Percentiles rank a stretch among this genome's conserved stretches.
These are phyloP conservation scores for Tuta absoluta DNA, from an alignment of 2,888 invertebrate species.

Conservation along the genomic window DNA sequence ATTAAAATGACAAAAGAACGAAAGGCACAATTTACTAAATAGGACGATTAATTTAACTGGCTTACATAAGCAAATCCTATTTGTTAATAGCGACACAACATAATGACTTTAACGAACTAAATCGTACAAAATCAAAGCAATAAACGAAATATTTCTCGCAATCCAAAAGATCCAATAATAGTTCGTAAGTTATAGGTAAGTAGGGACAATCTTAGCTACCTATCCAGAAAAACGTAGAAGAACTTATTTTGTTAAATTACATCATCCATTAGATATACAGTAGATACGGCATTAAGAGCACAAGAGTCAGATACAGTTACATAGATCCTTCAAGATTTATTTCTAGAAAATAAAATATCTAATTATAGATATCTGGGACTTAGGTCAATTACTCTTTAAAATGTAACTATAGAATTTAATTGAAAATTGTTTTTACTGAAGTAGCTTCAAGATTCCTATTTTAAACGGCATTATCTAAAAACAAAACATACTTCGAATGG, in stretches of 20 bases:
- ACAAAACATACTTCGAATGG: not conserved
- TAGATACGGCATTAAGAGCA: not conserved
- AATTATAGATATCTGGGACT: not conserved
- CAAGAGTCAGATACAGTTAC: constrained; percentile 1
- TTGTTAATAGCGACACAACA: not conserved
- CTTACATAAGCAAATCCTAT: not conserved
- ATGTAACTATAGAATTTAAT: not conserved
- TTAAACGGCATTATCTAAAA: not conserved
- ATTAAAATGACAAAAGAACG: not conserved
- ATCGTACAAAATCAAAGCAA: not conserved
- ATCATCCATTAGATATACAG: not conserved
- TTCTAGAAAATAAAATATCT: not conserved
- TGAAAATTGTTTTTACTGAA: no score
- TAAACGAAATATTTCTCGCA: not conserved
- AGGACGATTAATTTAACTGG: not conserved
- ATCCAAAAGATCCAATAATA: not conserved
- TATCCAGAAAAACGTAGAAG: not conserved
- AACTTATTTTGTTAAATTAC: not conserved
- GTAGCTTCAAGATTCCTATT: not conserved
- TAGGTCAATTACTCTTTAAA: not conserved
- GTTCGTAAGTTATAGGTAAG: no score
- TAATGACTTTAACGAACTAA: not conserved
- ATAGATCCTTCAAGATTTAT: not conserved
- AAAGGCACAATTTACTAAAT: not conserved
- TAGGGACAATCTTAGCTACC: not conserved